A percentile compares a stretch with the other conserved stretches of the same genome.
Conservation (phyloP, 2,113 vertebrate genomes). For the Trinectes maculatus region DNA sequence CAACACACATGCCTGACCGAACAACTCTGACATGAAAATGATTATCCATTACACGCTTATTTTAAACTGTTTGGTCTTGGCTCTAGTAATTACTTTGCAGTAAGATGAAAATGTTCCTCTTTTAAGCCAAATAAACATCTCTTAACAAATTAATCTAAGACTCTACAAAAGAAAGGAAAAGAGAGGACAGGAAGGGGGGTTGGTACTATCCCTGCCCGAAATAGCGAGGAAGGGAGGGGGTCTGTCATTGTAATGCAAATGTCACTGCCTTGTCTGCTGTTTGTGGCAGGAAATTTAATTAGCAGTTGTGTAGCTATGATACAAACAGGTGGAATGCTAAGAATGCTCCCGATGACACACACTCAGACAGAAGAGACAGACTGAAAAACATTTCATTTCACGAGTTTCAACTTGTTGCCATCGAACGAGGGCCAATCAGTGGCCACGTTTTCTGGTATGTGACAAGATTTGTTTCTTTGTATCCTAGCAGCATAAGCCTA, state of each 20-base stretch:
- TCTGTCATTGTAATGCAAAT: constrained; percentile 87
- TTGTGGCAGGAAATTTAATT: constrained; percentile 87
- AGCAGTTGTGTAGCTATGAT: constrained; percentile 84
- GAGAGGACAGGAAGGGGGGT: constrained; percentile 25
- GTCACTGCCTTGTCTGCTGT: constrained; percentile 76
- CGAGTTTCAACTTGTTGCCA: constrained; percentile 79
- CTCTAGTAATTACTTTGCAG: constrained; percentile 34
- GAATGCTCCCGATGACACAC: constrained; percentile 81
- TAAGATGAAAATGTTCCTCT: constrained; percentile 19
- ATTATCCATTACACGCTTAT: constrained; percentile 4
- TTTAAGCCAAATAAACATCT: constrained; percentile 52
- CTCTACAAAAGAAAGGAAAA: constrained; percentile 49
- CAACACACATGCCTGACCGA: not conserved
- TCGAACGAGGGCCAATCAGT: constrained; percentile 47
- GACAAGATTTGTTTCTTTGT: constrained; percentile 62
- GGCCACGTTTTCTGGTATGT: constrained; percentile 36
- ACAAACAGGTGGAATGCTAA: constrained; percentile 88
- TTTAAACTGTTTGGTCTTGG: not conserved
- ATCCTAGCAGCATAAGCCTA: constrained; percentile 59
- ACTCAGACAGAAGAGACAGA: constrained; percentile 39
- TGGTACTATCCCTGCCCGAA: constrained; percentile 65
- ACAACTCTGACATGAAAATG: not conserved
- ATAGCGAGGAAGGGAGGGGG: constrained; percentile 32
- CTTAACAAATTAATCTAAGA: constrained; percentile 48
- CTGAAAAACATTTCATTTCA: constrained; percentile 73